phyloP scores from a whole-genome alignment of 2,797 vertebrate species.

The Scyliorhinus canicula region DNA sequence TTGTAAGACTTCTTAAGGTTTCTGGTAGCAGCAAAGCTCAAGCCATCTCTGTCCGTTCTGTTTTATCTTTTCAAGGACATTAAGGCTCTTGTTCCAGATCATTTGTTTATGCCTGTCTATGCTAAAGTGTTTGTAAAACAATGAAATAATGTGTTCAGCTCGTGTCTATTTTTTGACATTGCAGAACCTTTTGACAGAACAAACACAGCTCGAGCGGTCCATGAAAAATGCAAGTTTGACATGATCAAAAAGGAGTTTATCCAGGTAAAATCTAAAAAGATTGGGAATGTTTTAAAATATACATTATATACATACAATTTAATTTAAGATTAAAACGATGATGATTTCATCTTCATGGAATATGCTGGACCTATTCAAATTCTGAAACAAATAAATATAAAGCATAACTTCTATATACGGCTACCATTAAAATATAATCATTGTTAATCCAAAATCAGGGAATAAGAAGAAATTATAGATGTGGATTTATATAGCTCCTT shows the following conservation, averaged over 20 bases:
- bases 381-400: background rate
- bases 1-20: no score
- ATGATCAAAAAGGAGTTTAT: constrained; percentile 70
- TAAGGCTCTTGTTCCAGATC: background rate
- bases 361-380: background rate
- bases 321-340: background rate
- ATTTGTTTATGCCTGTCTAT: background rate
- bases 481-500: background rate
- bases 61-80: background rate
- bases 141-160: background rate
- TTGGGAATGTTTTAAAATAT: background rate
- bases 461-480: background rate
- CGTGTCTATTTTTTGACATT: constrained; percentile 51
- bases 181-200: constrained; percentile 89
- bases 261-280: constrained; percentile 61
- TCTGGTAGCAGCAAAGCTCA: background rate
- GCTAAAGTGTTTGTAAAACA: background rate
- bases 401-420: background rate
- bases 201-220: constrained; percentile 91
- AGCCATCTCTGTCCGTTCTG: background rate
- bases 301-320: background rate
- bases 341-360: background rate
- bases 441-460: background rate
- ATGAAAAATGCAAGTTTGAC: constrained; percentile 82
- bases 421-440: background rate